Conservation (phyloP, 2,888 invertebrate genomes). For the Diarsia rubi region DNA sequence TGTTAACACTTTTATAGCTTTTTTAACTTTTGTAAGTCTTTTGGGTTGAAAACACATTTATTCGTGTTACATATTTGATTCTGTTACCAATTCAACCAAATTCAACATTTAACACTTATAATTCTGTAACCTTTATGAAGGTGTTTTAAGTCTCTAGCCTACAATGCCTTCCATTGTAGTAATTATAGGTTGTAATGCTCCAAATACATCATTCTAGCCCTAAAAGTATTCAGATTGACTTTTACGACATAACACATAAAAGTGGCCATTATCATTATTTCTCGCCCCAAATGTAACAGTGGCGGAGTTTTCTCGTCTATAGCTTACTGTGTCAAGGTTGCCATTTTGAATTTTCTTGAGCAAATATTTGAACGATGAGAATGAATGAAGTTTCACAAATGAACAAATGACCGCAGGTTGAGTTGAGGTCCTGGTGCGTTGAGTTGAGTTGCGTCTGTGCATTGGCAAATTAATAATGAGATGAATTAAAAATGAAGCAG, state of each 20-base stretch:
- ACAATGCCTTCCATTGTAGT: not conserved
- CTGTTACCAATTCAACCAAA: too few relatives aligned
- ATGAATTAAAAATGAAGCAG: not conserved
- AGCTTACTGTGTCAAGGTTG: slow-evolving; percentile 47
- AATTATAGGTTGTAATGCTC: slow-evolving; percentile 21
- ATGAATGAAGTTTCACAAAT: slow-evolving; percentile 1
- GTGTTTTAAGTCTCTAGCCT: too few relatives aligned
- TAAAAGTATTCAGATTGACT: slow-evolving; percentile 47
- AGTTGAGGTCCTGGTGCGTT: too few relatives aligned
- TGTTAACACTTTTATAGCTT: too few relatives aligned
- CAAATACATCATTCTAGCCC: slow-evolving; percentile 19
- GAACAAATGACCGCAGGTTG: not conserved
- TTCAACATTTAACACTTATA: too few relatives aligned
- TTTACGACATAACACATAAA: slow-evolving; percentile 45
- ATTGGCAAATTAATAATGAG: not conserved
- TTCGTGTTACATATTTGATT: too few relatives aligned
- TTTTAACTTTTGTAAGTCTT: too few relatives aligned
- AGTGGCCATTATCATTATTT: slow-evolving; percentile 52
- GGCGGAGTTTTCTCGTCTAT: slow-evolving; percentile 16
- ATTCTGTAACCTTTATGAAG: too few relatives aligned
- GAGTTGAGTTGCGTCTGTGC: not conserved
- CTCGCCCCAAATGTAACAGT: slow-evolving; percentile 39
- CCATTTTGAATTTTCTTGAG: slow-evolving; percentile 20
- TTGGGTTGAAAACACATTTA: too few relatives aligned
- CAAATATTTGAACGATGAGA: slow-evolving; percentile 3